Evolutionary conservation across 2,113 vertebrate species (phyloP).

Genomic region (Corythoichthys haematopterus): DNA sequence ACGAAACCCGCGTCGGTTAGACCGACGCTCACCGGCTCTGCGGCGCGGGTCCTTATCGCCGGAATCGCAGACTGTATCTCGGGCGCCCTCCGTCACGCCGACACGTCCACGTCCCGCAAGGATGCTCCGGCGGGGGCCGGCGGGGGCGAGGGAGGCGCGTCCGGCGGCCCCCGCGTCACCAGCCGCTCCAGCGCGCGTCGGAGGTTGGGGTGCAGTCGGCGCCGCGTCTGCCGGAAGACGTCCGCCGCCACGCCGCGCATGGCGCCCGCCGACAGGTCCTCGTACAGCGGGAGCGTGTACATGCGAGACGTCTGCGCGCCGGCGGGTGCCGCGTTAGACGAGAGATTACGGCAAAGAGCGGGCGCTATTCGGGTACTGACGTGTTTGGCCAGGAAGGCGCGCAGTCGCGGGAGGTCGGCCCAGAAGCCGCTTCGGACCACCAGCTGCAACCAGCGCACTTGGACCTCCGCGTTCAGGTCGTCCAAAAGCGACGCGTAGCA

Average conservation of each 20-base stretch:
- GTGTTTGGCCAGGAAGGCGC: constrained; percentile 90
- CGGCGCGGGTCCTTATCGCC: no score
- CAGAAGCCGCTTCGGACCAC: constrained; percentile 89
- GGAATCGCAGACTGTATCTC: no score
- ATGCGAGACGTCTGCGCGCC: constrained; percentile 86
- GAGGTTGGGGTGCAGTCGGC: constrained; percentile 88
- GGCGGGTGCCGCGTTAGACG: not conserved
- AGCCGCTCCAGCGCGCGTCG: constrained; percentile 90
- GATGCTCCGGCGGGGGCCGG: constrained; percentile 57
- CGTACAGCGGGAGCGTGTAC: constrained; percentile 96
- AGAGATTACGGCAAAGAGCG: not conserved
- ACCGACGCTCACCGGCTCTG: no score
- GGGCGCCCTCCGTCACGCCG: constrained; percentile 66
- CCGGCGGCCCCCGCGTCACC: constrained; percentile 72
- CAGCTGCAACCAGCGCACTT: constrained; percentile 93
- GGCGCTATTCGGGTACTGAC: constrained; percentile 61
- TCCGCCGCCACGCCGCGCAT: constrained; percentile 91
- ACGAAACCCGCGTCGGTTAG: no score
- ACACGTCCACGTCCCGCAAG: constrained; percentile 90
- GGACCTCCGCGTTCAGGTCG: constrained; percentile 91
- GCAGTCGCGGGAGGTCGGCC: constrained; percentile 84
- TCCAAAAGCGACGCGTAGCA: constrained; percentile 87
- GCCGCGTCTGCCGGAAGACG: constrained; percentile 91
- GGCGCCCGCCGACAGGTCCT: constrained; percentile 88
- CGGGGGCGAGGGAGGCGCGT: constrained; percentile 5